Percentiles rank a stretch among this genome's conserved stretches.
Conservation (phyloP, 2,797 vertebrate species). For the Labeo calbasu region DNA sequence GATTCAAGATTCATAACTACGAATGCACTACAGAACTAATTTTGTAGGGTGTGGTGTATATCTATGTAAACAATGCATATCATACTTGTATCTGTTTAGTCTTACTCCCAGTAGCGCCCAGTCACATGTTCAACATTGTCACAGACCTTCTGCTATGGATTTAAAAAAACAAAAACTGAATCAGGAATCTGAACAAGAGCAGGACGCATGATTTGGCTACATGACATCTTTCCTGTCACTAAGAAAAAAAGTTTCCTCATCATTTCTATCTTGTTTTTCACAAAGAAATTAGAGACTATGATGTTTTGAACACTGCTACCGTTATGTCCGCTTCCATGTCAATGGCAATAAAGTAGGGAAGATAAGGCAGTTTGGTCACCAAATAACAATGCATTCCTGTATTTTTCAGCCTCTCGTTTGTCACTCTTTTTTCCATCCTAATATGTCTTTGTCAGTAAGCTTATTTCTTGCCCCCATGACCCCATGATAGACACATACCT, state of each 20-base stretch:
- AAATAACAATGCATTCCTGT: slow-evolving; percentile 2
- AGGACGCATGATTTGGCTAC: slow-evolving; percentile 37
- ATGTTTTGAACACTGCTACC: slow-evolving; percentile 42
- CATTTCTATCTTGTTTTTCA: slow-evolving; percentile 51
- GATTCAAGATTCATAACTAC: slow-evolving; percentile 4
- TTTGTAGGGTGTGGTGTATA: slow-evolving; percentile 23
- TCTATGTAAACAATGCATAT: slow-evolving; percentile 36
- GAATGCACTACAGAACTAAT: slow-evolving; percentile 9
- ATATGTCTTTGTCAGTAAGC: background rate
- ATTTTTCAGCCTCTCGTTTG: background rate
- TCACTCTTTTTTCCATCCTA: background rate
- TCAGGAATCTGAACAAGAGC: slow-evolving; percentile 27
- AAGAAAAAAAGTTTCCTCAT: slow-evolving; percentile 46
- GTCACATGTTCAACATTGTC: background rate
- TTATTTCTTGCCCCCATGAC: background rate
- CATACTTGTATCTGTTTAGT: slow-evolving; percentile 37
- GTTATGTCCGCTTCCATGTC: slow-evolving; percentile 38
- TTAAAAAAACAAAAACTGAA: slow-evolving; percentile 33
- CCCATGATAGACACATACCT: background rate
- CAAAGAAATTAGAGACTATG: slow-evolving; percentile 42
- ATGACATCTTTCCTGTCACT: slow-evolving; percentile 44
- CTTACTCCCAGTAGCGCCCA: background rate
- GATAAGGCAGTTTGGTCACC: slow-evolving; percentile 49
- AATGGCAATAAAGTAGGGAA: slow-evolving; percentile 32
- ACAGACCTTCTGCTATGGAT: background rate